Percentiles rank a stretch among this genome's conserved stretches.
These are phyloP conservation scores for Lepus europaeus DNA, from an alignment of 2,113 vertebrate species.

Conservation along the genomic window DNA sequence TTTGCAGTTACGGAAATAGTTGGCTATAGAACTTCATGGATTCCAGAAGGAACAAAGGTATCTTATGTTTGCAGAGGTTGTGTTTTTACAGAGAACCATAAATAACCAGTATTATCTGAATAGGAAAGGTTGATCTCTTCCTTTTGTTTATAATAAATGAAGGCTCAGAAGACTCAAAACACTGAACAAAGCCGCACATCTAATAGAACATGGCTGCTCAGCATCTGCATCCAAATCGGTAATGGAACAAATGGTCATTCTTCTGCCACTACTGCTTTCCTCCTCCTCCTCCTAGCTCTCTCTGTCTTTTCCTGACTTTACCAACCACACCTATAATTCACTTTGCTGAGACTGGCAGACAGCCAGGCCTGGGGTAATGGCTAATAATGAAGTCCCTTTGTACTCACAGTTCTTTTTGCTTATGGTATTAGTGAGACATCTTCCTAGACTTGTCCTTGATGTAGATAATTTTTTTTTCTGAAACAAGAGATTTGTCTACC, in stretches of 20 bases:
- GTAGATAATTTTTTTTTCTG: slow-evolving; percentile 8
- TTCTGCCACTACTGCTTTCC: slow-evolving; percentile 38
- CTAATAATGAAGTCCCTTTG: slow-evolving; percentile 61
- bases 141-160: neutral
- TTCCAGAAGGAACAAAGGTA: slow-evolving; percentile 14
- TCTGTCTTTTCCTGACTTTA: slow-evolving; percentile 48
- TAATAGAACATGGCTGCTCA: neutral
- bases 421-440: slow-evolving; percentile 12
- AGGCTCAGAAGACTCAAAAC: neutral
- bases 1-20: slow-evolving; percentile 46
- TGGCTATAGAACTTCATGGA: neutral
- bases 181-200: neutral
- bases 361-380: neutral
- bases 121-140: neutral
- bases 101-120: neutral
- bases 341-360: slow-evolving; percentile 18
- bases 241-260: slow-evolving; percentile 59
- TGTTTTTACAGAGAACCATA: slow-evolving; percentile 24
- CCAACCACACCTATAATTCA: slow-evolving; percentile 49
- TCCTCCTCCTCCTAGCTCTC: neutral
- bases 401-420: slow-evolving; percentile 41
- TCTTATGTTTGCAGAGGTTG: neutral
- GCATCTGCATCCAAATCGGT: neutral
- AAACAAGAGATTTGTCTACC: neutral
- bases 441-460: slow-evolving; percentile 35